A percentile compares a stretch with the other conserved stretches of the same genome.
These are phyloP conservation scores for Stegodyphus dumicola DNA, from an alignment of 1,140 invertebrate genomes.

Conservation along the genomic window DNA sequence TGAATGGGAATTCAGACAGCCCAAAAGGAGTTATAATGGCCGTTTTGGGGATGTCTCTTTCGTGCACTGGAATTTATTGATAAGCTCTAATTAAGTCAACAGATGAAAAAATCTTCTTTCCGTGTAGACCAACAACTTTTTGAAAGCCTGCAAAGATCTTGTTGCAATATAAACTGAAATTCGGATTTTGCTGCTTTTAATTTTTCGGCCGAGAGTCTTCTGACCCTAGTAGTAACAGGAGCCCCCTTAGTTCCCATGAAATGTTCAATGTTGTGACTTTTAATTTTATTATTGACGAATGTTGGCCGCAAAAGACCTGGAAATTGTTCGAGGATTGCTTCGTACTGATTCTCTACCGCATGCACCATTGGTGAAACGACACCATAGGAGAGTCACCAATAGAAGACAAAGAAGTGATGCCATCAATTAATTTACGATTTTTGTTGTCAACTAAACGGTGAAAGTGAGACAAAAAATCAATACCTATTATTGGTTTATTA, in stretches of 20 bases:
- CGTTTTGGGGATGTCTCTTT: conserved; percentile 50
- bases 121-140: conserved; percentile 10
- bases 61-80: conserved; percentile 50
- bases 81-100: conserved; percentile 57
- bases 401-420: conserved; percentile 29
- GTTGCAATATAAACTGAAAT: conserved; percentile 55
- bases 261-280: conserved; percentile 48
- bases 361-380: conserved; percentile 6
- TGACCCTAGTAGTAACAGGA: conserved; percentile 29
- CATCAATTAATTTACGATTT: conserved; percentile 47
- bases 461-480: too few relatives aligned
- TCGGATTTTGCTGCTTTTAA: conserved; percentile 48
- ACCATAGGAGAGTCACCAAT: conserved; percentile 12
- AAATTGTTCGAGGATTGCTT: conserved; percentile 38
- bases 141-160: conserved; percentile 51
- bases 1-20: conserved; percentile 58
- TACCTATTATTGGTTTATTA: too few relatives aligned
- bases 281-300: conserved; percentile 28
- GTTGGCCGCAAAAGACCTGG: conserved; percentile 3
- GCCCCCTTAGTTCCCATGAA: conserved; percentile 44
- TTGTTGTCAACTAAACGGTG: too few relatives aligned
- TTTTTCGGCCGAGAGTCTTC: conserved; percentile 50
- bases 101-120: conserved; percentile 29
- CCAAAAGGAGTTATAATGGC: conserved; percentile 59
- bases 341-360: conserved; percentile 16